Conservation (phyloP, 1,140 invertebrate genomes). For the Heliconius himera region DNA sequence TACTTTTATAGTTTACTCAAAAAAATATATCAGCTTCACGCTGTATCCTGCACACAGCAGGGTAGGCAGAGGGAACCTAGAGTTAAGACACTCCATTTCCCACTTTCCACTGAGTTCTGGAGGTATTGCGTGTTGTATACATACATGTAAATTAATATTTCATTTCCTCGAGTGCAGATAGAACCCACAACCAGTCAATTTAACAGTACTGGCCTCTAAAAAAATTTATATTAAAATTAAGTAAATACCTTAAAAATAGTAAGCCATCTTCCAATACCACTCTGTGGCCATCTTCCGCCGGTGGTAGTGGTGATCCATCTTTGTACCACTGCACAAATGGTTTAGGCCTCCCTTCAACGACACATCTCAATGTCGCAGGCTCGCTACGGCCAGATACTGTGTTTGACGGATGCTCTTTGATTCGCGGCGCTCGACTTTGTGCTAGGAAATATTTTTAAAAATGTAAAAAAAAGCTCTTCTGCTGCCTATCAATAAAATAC, state of each 20-base stretch:
- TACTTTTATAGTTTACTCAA: not conserved
- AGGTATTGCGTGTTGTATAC: too few relatives aligned
- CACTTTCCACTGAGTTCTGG: too few relatives aligned
- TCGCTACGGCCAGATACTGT: constrained; percentile 95
- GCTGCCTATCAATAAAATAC: not conserved
- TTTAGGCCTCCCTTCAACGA: constrained; percentile 93
- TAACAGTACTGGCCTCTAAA: not conserved
- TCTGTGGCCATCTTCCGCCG: constrained; percentile 82
- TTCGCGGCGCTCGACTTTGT: constrained; percentile 92
- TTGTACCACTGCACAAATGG: constrained; percentile 92
- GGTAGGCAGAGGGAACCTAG: too few relatives aligned
- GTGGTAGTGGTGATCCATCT: constrained; percentile 28
- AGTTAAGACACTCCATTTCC: too few relatives aligned
- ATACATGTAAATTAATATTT: too few relatives aligned
- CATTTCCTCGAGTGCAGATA: too few relatives aligned
- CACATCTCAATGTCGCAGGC: constrained; percentile 94
- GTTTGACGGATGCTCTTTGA: constrained; percentile 96
- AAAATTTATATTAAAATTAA: not conserved
- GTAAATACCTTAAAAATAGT: constrained; percentile 90
- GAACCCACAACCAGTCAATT: too few relatives aligned
- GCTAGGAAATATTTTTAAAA: constrained; percentile 73
- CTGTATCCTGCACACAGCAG: too few relatives aligned
- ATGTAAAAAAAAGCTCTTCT: not conserved
- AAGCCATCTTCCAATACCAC: constrained; percentile 94
- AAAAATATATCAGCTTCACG: not conserved